These are phyloP conservation scores for Camptogramma bilineatum DNA, from an alignment of 2,888 invertebrate species.

Conservation along the genomic window DNA sequence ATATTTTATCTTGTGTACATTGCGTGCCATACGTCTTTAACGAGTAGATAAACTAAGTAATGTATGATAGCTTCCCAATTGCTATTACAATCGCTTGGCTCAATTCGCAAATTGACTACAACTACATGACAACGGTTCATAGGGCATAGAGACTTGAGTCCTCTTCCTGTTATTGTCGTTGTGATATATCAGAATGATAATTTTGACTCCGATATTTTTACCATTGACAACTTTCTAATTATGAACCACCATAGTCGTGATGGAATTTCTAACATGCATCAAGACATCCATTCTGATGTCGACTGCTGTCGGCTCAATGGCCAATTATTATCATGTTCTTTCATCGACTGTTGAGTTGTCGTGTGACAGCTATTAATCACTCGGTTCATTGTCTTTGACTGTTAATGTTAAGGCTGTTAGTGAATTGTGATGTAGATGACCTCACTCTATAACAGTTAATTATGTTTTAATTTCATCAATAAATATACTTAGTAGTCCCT, in stretches of 20 bases:
- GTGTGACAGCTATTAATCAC: constrained; percentile 48
- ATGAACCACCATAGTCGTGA: constrained; percentile 32
- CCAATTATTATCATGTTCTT: constrained; percentile 35
- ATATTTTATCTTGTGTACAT: no score
- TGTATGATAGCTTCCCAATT: no score
- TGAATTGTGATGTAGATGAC: constrained; percentile 34
- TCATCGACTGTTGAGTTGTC: constrained; percentile 29
- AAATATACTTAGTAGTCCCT: no score
- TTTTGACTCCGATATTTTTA: constrained; percentile 7
- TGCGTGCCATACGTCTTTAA: no score
- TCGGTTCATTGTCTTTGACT: constrained; percentile 45
- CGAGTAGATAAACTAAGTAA: no score
- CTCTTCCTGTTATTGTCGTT: background rate
- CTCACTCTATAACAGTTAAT: background rate
- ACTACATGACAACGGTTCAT: no score
- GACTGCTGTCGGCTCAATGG: constrained; percentile 32
- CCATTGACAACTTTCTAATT: constrained; percentile 33
- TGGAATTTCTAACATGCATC: constrained; percentile 35
- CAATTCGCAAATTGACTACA: no score
- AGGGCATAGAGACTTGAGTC: background rate
- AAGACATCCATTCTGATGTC: constrained; percentile 36
- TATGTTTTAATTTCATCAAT: background rate
- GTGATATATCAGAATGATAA: background rate
- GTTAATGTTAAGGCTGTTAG: constrained; percentile 35
- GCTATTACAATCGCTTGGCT: no score